A percentile compares a stretch with the other conserved stretches of the same genome.
Conservation (phyloP, 2,888 invertebrate genomes). For the Lottia gigantea region DNA sequence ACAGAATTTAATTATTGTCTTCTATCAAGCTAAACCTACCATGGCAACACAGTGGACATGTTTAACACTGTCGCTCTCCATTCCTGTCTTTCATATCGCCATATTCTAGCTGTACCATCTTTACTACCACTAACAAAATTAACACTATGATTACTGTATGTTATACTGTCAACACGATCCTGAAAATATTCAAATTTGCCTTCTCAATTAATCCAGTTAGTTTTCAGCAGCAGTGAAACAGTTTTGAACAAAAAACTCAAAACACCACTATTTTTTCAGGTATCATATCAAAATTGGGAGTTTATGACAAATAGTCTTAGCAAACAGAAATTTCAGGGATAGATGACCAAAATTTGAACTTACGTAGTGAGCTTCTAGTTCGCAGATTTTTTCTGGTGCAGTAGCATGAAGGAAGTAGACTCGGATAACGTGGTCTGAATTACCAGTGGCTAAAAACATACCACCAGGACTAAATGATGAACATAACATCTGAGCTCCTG, state of each 20-base stretch:
- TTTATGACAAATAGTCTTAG: too few relatives aligned
- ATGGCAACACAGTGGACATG: conserved; percentile 43
- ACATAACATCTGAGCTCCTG: conserved; percentile 96
- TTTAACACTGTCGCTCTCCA: conserved; percentile 85
- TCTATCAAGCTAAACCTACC: conserved; percentile 21
- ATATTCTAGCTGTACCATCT: conserved; percentile 93
- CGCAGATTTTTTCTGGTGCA: conserved; percentile 81
- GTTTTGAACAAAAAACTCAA: too few relatives aligned
- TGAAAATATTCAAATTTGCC: conserved; percentile 39
- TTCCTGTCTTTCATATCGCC: conserved; percentile 89
- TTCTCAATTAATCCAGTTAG: too few relatives aligned
- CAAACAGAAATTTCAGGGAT: too few relatives aligned
- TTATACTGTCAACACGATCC: conserved; percentile 94
- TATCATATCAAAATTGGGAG: too few relatives aligned
- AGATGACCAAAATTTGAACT: conserved; percentile 36
- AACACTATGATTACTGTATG: conserved; percentile 90
- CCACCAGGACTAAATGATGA: conserved; percentile 89
- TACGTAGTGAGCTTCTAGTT: conserved; percentile 81
- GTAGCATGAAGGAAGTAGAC: conserved; percentile 87
- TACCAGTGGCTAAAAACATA: conserved; percentile 91
- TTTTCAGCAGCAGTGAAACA: too few relatives aligned
- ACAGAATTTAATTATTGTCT: too few relatives aligned
- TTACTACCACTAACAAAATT: conserved; percentile 94
- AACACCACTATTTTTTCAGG: too few relatives aligned
- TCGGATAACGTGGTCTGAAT: conserved; percentile 90